Conservation (phyloP, 2,888 invertebrate genomes). For the Rhyacophila evoluta region DNA sequence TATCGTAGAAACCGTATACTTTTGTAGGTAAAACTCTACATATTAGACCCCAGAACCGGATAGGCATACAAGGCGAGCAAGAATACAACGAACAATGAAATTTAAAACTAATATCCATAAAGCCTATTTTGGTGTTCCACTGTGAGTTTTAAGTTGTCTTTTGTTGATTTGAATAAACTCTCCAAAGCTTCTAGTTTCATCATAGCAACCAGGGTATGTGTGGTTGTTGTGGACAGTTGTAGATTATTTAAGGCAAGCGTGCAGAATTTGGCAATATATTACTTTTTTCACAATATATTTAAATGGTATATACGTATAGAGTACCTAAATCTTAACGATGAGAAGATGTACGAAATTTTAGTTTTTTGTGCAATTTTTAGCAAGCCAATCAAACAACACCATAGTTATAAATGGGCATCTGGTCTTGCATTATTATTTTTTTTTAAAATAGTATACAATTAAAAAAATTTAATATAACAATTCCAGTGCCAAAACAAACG, state of each 20-base stretch:
- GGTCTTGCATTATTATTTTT: too few relatives aligned
- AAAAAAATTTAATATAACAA: too few relatives aligned
- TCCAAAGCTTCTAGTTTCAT: slow-evolving; percentile 53
- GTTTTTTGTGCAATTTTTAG: too few relatives aligned
- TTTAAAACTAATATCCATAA: neutral
- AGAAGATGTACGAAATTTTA: too few relatives aligned
- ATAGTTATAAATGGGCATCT: too few relatives aligned
- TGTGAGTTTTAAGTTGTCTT: slow-evolving; percentile 31
- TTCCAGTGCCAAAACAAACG: too few relatives aligned
- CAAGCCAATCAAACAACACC: too few relatives aligned
- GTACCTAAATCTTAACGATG: too few relatives aligned
- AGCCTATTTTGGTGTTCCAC: slow-evolving; percentile 8
- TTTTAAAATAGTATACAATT: too few relatives aligned
- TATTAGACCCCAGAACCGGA: neutral
- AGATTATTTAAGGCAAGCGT: neutral
- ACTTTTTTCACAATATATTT: too few relatives aligned
- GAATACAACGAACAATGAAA: neutral
- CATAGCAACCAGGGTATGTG: slow-evolving; percentile 50
- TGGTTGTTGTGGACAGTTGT: slow-evolving; percentile 6
- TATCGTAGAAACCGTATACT: slow-evolving; percentile 49
- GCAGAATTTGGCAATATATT: neutral
- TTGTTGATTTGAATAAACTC: slow-evolving; percentile 39
- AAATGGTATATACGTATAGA: too few relatives aligned
- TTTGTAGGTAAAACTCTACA: slow-evolving; percentile 50
- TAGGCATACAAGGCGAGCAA: slow-evolving; percentile 3